Evolutionary conservation across 1,140 invertebrate genomes (phyloP).

Genomic region (Temnothorax nylanderi): DNA sequence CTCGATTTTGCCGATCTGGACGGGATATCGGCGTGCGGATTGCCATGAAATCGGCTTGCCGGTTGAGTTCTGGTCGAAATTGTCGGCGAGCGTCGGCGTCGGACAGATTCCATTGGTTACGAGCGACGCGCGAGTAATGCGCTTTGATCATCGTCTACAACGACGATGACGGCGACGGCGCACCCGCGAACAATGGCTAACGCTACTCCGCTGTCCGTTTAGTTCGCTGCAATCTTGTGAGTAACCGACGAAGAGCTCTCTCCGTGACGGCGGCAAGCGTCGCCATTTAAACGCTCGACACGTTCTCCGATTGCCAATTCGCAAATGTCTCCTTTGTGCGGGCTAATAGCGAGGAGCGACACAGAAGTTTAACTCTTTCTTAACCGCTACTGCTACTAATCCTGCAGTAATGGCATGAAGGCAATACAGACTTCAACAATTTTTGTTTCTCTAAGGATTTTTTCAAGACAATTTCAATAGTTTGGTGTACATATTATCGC

Average conservation of each 20-base stretch:
- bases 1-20: not conserved
- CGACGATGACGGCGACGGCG: constrained; percentile 16
- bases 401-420: not conserved
- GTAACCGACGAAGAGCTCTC: constrained; percentile 22
- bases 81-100: constrained; percentile 36
- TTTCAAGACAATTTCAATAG: not conserved
- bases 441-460: not conserved
- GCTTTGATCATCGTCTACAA: constrained; percentile 52
- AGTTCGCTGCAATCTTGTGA: constrained; percentile 41
- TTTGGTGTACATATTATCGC: not conserved
- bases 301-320: constrained; percentile 36
- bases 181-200: constrained; percentile 39
- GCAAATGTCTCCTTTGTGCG: constrained; percentile 25
- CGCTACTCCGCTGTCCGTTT: constrained; percentile 28
- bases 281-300: constrained; percentile 26
- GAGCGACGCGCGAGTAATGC: constrained; percentile 52
- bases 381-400: not conserved
- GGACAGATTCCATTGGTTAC: constrained; percentile 43
- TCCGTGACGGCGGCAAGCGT: not conserved
- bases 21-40: constrained; percentile 2
- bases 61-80: constrained; percentile 50
- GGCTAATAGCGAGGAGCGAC: not conserved
- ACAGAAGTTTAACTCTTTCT: constrained; percentile 17
- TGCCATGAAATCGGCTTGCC: constrained; percentile 39
- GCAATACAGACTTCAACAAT: not conserved